phyloP scores from a whole-genome alignment of 1,140 invertebrate species.

The Pseudomyrmex dendroicus region DNA sequence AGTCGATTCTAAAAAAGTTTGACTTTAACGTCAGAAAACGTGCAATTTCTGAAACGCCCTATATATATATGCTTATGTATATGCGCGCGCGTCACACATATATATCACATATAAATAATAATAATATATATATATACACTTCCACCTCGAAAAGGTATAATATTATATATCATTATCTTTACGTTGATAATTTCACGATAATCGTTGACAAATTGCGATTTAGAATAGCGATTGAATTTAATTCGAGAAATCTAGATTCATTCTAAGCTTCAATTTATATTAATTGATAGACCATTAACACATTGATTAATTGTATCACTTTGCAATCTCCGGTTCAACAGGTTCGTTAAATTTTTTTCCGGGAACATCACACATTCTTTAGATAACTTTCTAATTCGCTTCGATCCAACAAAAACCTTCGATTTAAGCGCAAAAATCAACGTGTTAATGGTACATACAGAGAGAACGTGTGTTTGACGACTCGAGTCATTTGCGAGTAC shows the following conservation, averaged over 20 bases:
- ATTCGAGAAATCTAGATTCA: conserved; percentile 7
- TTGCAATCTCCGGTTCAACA: conserved; percentile 4
- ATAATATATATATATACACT: conserved; percentile 1
- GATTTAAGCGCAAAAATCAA: conserved; percentile 9
- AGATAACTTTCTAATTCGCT: not conserved
- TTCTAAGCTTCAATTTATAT: conserved; percentile 38
- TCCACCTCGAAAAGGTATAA: conserved; percentile 4
- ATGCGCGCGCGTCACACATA: conserved; percentile 21
- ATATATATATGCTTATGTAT: conserved; percentile 19
- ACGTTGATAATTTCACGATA: conserved; percentile 47
- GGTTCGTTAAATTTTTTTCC: not conserved
- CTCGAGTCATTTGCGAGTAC: conserved; percentile 24
- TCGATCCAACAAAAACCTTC: conserved; percentile 2
- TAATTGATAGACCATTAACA: conserved; percentile 8
- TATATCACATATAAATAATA: conserved; percentile 16
- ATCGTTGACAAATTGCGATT: conserved; percentile 41
- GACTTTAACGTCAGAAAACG: conserved; percentile 15
- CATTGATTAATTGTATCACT: conserved; percentile 27
- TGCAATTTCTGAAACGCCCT: conserved; percentile 1
- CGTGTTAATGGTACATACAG: conserved; percentile 34
- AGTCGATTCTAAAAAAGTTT: conserved; percentile 3
- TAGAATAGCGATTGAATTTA: conserved; percentile 41
- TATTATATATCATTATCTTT: conserved; percentile 17
- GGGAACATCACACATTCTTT: not conserved
- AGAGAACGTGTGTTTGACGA: conserved; percentile 23